Percentiles rank a stretch among this genome's conserved stretches.
These are phyloP conservation scores for Macrocentrus cingulum DNA, from an alignment of 1,140 invertebrate species.

Conservation along the genomic window DNA sequence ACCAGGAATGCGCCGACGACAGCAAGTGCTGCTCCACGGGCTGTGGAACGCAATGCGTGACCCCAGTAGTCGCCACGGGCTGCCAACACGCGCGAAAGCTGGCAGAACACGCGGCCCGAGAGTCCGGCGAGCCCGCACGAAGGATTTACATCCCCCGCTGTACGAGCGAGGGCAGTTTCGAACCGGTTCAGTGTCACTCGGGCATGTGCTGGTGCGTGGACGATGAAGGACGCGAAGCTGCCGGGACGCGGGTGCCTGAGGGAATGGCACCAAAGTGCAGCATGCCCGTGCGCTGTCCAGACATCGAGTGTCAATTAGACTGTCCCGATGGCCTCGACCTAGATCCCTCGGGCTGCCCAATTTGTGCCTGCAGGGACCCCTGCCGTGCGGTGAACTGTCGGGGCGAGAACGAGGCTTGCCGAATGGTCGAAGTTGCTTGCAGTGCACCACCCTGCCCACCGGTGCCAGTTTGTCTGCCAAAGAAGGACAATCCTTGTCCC, in stretches of 20 bases:
- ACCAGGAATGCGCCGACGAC: constrained; percentile 70
- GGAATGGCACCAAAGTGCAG: constrained; percentile 45
- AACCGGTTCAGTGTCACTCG: constrained; percentile 77
- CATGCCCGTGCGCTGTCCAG: constrained; percentile 63
- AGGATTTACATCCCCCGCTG: constrained; percentile 81
- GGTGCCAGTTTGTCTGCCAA: constrained; percentile 76
- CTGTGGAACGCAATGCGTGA: constrained; percentile 78
- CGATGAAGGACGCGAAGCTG: constrained; percentile 76
- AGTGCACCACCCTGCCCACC: constrained; percentile 69
- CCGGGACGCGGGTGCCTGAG: constrained; percentile 60
- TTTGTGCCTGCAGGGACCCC: constrained; percentile 76
- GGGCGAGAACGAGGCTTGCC: constrained; percentile 69
- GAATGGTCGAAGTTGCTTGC: constrained; percentile 62
- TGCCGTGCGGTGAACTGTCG: constrained; percentile 74
- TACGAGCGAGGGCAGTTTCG: constrained; percentile 73
- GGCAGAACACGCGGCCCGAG: constrained; percentile 73
- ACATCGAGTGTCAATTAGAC: constrained; percentile 63
- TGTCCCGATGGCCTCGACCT: constrained; percentile 72
- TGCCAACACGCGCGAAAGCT: constrained; percentile 73
- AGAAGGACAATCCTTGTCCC: constrained; percentile 74
- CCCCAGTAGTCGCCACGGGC: constrained; percentile 72
- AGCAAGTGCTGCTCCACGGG: constrained; percentile 82
- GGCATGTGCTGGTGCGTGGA: constrained; percentile 91
- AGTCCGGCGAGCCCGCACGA: constrained; percentile 71
- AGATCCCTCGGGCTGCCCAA: constrained; percentile 68